These are phyloP conservation scores for Ochlodes sylvanus DNA, from an alignment of 2,888 invertebrate species.

Conservation along the genomic window DNA sequence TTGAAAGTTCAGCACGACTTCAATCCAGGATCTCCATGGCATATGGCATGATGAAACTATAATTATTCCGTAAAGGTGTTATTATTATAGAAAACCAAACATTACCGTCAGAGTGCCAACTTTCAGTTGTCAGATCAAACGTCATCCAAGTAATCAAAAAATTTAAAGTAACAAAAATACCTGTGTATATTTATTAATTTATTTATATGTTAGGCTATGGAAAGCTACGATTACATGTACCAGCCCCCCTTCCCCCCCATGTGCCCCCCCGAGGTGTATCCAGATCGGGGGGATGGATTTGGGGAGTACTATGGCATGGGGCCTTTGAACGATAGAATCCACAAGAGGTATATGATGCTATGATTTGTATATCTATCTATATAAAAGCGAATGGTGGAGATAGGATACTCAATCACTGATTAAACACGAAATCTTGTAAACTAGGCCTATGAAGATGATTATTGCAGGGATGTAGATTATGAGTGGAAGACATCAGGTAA, in stretches of 20 bases:
- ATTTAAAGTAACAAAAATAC: conserved; percentile 42
- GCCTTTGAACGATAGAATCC: conserved; percentile 54
- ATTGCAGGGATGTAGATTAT: too few species aligned
- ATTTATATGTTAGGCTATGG: conserved; percentile 59
- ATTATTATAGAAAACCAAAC: conserved; percentile 46
- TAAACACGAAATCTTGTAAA: too few species aligned
- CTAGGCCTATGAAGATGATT: too few species aligned
- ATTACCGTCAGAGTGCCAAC: conserved; percentile 56
- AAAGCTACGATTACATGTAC: conserved; percentile 66
- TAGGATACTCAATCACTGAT: too few species aligned
- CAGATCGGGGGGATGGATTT: conserved; percentile 74
- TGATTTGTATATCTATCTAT: too few species aligned
- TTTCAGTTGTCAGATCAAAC: conserved; percentile 47
- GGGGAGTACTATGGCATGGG: conserved; percentile 69
- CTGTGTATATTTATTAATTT: conserved; percentile 46
- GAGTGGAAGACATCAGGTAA: too few species aligned
- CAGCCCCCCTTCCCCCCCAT: conserved; percentile 56
- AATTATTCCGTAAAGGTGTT: background rate
- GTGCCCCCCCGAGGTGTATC: conserved; percentile 57
- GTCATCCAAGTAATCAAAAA: conserved; percentile 46
- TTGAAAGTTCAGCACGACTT: too few species aligned
- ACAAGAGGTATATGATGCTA: conserved; percentile 49
- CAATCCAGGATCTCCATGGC: too few species aligned
- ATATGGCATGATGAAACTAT: too few species aligned
- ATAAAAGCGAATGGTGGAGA: too few species aligned